Evolutionary conservation across 1,140 invertebrate species (phyloP).

Genomic region (Manduca sexta): DNA sequence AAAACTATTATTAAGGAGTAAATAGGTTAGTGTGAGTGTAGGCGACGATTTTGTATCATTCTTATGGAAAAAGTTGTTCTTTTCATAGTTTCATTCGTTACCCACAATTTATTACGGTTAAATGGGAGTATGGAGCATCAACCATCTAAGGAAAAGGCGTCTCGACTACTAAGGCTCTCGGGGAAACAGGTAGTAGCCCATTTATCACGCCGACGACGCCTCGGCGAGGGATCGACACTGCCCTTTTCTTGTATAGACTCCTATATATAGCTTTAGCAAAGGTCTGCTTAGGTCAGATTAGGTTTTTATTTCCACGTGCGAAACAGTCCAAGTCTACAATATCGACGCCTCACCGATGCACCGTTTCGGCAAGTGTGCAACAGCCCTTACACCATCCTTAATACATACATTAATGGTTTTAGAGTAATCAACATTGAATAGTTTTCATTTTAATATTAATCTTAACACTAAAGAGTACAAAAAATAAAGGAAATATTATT

Average conservation of each 20-base stretch:
- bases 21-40: conserved; percentile 24
- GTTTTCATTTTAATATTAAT: conserved; percentile 66
- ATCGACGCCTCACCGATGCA: too few species aligned
- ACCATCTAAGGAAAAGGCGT: conserved; percentile 67
- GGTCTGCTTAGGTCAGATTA: too few species aligned
- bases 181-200: conserved; percentile 35
- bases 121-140: conserved; percentile 28
- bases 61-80: conserved; percentile 21
- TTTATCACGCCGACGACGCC: background rate
- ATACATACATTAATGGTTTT: conserved; percentile 66
- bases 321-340: too few species aligned
- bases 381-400: conserved; percentile 48
- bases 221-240: background rate
- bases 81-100: conserved; percentile 12
- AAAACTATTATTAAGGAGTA: conserved; percentile 21
- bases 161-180: conserved; percentile 62
- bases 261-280: too few species aligned
- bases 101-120: conserved; percentile 3
- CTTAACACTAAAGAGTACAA: conserved; percentile 73
- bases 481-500: conserved; percentile 73
- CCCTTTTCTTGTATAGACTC: background rate
- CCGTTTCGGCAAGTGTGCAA: background rate
- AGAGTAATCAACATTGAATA: conserved; percentile 72
- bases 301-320: too few species aligned
- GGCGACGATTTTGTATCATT: conserved; percentile 36